Percentiles rank a stretch among this genome's conserved stretches.
phyloP scores from a whole-genome alignment of 2,797 vertebrate species.

The Thalassophryne amazonica region DNA sequence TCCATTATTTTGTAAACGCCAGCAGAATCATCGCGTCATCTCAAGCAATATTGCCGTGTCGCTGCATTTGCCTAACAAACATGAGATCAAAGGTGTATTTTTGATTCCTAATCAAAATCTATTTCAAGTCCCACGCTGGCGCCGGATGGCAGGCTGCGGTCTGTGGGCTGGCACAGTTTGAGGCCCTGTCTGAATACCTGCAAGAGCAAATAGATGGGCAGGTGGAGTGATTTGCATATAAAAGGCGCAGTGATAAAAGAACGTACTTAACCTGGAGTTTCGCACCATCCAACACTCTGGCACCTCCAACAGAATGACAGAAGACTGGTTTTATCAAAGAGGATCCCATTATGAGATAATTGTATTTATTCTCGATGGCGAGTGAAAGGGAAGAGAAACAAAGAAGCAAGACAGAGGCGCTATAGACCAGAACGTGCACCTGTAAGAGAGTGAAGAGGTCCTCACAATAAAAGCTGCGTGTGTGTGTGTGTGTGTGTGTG shows the following conservation, averaged over 20 bases:
- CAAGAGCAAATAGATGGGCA: conserved; percentile 76
- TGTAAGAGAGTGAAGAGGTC: conserved; percentile 30
- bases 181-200: conserved; percentile 70
- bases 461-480: conserved; percentile 13
- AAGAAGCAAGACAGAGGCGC: conserved; percentile 32
- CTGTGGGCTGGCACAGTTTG: conserved; percentile 50
- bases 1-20: conserved; percentile 73
- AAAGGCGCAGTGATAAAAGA: conserved; percentile 76
- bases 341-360: conserved; percentile 78
- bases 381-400: conserved; percentile 52
- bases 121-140: conserved; percentile 57
- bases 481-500: conserved; percentile 31
- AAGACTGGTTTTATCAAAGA: conserved; percentile 70
- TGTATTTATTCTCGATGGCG: conserved; percentile 68
- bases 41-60: conserved; percentile 62
- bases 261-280: conserved; percentile 78
- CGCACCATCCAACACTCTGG: conserved; percentile 69
- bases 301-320: conserved; percentile 71
- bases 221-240: conserved; percentile 76
- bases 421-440: conserved; percentile 29
- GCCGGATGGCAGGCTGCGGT: conserved; percentile 42
- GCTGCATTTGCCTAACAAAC: conserved; percentile 70
- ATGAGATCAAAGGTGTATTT: conserved; percentile 68
- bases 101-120: conserved; percentile 75
- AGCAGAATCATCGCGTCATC: conserved; percentile 60